These are phyloP conservation scores for Boleophthalmus pectinirostris DNA, from an alignment of 2,113 vertebrate genomes.

Conservation along the genomic window DNA sequence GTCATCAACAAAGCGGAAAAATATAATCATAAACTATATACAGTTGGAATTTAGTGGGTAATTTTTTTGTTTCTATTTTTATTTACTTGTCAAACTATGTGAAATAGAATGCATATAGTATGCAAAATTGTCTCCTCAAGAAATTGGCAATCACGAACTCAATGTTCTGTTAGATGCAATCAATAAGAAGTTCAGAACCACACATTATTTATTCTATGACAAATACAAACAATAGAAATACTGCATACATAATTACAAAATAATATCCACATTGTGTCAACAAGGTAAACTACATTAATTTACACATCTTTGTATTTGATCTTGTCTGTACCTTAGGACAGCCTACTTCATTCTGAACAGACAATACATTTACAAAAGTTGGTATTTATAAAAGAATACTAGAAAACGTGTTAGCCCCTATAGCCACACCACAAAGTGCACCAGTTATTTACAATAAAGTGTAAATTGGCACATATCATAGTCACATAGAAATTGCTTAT, in stretches of 20 bases:
- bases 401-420: constrained; percentile 47
- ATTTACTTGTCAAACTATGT: no score
- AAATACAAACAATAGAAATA: constrained; percentile 13
- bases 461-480: constrained; percentile 45
- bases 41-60: no score
- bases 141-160: background rate
- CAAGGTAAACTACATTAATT: constrained; percentile 23
- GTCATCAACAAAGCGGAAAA: no score
- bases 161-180: background rate
- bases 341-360: constrained; percentile 34
- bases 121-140: background rate
- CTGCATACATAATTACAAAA: constrained; percentile 29
- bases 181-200: background rate
- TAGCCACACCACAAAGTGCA: constrained; percentile 30
- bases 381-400: constrained; percentile 50
- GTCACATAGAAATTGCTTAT: constrained; percentile 28
- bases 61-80: no score
- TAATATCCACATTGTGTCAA: constrained; percentile 6
- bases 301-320: constrained; percentile 5
- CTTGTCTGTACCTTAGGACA: constrained; percentile 37
- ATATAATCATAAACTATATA: no score
- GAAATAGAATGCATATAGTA: no score
- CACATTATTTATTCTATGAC: constrained; percentile 10
- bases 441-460: constrained; percentile 31
- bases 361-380: constrained; percentile 54